Percentiles rank a stretch among this genome's conserved stretches.
Conservation (phyloP, 2,888 invertebrate genomes). For the Eurytoma californica region DNA sequence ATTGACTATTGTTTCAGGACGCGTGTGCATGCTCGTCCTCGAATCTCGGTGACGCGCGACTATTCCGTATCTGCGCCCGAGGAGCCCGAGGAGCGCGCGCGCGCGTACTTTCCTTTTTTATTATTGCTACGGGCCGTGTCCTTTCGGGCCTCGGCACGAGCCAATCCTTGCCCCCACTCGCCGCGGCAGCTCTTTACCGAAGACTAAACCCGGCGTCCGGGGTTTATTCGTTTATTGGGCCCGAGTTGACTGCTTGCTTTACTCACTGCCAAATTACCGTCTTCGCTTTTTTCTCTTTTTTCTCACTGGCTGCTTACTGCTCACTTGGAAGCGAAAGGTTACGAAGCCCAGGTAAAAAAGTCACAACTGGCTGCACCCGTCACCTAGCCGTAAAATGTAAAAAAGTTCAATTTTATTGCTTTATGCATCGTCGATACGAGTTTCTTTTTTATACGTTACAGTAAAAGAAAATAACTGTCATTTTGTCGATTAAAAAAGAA, state of each 20-base stretch:
- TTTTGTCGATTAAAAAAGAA: no score
- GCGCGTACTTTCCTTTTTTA: not conserved
- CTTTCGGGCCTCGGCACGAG: conserved; percentile 18
- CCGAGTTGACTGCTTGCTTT: not conserved
- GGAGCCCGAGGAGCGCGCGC: no score
- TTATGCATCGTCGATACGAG: not conserved
- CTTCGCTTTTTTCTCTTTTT: conserved; percentile 44
- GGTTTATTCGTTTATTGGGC: conserved; percentile 43
- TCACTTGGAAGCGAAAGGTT: not conserved
- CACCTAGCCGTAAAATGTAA: conserved; percentile 7
- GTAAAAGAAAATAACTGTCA: not conserved
- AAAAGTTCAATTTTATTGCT: conserved; percentile 7
- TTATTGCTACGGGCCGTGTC: not conserved
- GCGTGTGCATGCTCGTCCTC: not conserved
- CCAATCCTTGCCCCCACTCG: conserved; percentile 42
- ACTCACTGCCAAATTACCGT: conserved; percentile 4
- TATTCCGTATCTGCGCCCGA: no score
- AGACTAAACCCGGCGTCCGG: no score
- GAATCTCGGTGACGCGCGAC: not conserved
- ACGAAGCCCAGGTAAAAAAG: conserved; percentile 13
- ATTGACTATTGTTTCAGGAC: conserved; percentile 65
- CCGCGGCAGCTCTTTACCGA: conserved; percentile 6
- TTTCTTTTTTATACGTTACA: not conserved
- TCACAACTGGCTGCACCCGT: not conserved
- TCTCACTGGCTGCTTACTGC: not conserved